Evolutionary conservation across 2,888 invertebrate genomes (phyloP).

Genomic region (Aleiodes testaceus): DNA sequence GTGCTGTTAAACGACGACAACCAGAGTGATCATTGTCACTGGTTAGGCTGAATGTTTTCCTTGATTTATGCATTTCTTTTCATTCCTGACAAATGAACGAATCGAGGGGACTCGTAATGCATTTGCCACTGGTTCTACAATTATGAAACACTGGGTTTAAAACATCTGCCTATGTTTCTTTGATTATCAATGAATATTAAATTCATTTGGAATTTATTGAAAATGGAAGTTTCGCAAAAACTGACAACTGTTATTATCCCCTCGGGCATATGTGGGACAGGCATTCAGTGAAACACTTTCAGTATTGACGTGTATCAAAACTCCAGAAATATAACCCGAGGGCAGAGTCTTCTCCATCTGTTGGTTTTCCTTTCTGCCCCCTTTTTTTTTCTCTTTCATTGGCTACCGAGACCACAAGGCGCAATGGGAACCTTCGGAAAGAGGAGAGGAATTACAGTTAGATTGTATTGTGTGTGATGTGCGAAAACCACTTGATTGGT

Average conservation of each 20-base stretch:
- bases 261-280: constrained; percentile 64
- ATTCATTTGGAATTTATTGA: constrained; percentile 8
- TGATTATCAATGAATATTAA: constrained; percentile 29
- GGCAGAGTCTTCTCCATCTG: constrained; percentile 62
- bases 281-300: constrained; percentile 54
- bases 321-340: constrained; percentile 44
- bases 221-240: constrained; percentile 51
- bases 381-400: constrained; percentile 30
- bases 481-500: constrained; percentile 11
- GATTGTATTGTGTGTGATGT: constrained; percentile 16
- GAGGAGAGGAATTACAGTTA: constrained; percentile 48
- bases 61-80: constrained; percentile 70
- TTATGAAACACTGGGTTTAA: background rate
- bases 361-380: constrained; percentile 48
- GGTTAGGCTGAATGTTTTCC: constrained; percentile 57
- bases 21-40: constrained; percentile 65
- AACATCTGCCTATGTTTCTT: constrained; percentile 22
- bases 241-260: constrained; percentile 65
- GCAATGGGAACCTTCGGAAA: constrained; percentile 22
- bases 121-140: constrained; percentile 11
- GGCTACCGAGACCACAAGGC: constrained; percentile 39
- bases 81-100: constrained; percentile 28
- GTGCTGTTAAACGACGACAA: constrained; percentile 32
- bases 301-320: constrained; percentile 48
- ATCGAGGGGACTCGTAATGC: constrained; percentile 9